These are phyloP conservation scores for Subacronicta megacephala DNA, from an alignment of 2,888 invertebrate species.

Conservation along the genomic window DNA sequence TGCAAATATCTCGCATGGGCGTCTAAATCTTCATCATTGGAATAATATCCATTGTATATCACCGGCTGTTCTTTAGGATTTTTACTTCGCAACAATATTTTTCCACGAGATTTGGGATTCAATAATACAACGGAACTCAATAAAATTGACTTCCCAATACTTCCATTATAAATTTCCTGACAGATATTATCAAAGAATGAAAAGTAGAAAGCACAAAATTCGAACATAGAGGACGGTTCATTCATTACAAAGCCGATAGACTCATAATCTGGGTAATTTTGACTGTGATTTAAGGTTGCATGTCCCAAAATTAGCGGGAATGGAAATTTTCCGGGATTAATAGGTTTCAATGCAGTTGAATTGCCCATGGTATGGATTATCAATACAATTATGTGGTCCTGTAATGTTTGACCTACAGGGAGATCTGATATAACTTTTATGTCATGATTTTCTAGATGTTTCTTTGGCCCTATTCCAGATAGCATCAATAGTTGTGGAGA, in stretches of 20 bases:
- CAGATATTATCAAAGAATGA: conserved; percentile 55
- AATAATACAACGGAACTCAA: conserved; percentile 49
- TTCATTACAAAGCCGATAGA: conserved; percentile 48
- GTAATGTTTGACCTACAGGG: conserved; percentile 71
- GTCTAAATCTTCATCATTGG: conserved; percentile 22
- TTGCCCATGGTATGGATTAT: conserved; percentile 57
- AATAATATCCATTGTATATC: conserved; percentile 17
- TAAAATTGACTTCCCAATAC: conserved; percentile 44
- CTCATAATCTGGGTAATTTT: conserved; percentile 78
- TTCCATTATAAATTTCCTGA: conserved; percentile 43
- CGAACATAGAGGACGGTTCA: conserved; percentile 30
- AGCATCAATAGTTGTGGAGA: conserved; percentile 68
- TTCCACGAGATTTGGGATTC: conserved; percentile 20
- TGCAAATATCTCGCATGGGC: conserved; percentile 6
- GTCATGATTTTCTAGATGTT: conserved; percentile 59
- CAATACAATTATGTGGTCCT: conserved; percentile 63
- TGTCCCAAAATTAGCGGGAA: conserved; percentile 57
- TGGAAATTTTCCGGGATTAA: conserved; percentile 63
- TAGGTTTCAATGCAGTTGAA: conserved; percentile 64
- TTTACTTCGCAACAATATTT: conserved; percentile 16
- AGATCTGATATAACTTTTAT: conserved; percentile 64
- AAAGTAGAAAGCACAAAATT: conserved; percentile 50
- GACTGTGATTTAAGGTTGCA: conserved; percentile 89
- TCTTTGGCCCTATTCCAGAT: conserved; percentile 70
- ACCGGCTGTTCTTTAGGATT: conserved; percentile 25